Evolutionary conservation across 2,113 vertebrate species (phyloP).

Genomic region (Nesoenas mayeri): DNA sequence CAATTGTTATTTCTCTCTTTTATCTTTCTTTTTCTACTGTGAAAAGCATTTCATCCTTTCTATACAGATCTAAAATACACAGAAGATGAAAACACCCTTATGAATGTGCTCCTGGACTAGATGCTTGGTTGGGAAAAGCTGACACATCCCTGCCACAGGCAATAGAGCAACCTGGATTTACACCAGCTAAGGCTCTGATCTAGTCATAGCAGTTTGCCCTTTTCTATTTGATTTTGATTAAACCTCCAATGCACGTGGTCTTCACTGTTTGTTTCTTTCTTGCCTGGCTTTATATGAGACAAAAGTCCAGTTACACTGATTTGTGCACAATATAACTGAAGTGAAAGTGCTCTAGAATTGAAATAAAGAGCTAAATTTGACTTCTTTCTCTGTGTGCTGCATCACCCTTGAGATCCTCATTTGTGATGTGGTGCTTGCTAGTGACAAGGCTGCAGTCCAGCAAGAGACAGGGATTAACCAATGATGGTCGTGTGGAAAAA

Average conservation of each 20-base stretch:
- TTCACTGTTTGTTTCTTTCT: not conserved
- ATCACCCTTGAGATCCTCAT: not conserved
- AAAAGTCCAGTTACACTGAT: not conserved
- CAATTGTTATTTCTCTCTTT: not conserved
- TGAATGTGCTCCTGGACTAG: not conserved
- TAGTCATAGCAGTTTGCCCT: not conserved
- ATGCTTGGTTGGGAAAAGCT: not conserved
- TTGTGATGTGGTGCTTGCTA: not conserved
- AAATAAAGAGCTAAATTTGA: not conserved
- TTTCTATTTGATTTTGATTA: not conserved
- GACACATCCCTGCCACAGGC: not conserved
- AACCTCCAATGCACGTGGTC: not conserved
- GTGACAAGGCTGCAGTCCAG: not conserved
- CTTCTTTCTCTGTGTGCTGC: not conserved
- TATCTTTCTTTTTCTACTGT: not conserved
- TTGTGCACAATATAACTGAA: not conserved
- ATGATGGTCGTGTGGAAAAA: fast-evolving
- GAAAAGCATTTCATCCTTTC: not conserved
- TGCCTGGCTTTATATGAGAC: not conserved
- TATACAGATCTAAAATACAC: not conserved
- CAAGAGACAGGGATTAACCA: not conserved
- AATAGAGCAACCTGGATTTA: not conserved
- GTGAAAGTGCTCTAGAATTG: not conserved
- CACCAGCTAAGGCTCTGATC: not conserved
- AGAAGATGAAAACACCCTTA: not conserved